phyloP scores from a whole-genome alignment of 1,140 invertebrate species.

The Drosophila sechellia region DNA sequence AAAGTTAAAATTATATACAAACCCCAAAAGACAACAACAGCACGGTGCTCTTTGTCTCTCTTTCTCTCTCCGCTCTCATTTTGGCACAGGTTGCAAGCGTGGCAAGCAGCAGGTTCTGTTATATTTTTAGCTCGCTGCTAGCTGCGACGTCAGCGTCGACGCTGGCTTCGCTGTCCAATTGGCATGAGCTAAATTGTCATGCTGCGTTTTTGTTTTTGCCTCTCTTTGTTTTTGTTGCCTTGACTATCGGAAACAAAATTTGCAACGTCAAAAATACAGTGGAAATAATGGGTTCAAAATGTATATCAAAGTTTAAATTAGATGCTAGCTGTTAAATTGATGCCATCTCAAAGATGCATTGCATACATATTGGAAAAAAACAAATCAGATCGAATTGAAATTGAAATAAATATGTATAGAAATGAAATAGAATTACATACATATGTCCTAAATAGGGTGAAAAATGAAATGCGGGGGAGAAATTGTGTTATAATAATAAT shows the following conservation, averaged over 20 bases:
- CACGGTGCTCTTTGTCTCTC: slow-evolving; percentile 3
- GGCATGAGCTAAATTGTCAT: slow-evolving; percentile 74
- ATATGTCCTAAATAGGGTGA: no score
- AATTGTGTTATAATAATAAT: no score
- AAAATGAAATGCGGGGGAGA: no score
- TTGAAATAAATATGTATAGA: no score
- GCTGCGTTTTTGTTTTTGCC: slow-evolving; percentile 39
- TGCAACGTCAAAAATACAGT: slow-evolving; percentile 18
- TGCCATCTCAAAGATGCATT: no score
- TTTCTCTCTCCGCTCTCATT: slow-evolving; percentile 15
- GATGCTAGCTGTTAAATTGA: no score
- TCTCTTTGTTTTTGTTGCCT: slow-evolving; percentile 42
- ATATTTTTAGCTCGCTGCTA: slow-evolving; percentile 69
- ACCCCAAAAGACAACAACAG: slow-evolving; percentile 8
- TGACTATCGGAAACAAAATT: slow-evolving; percentile 32
- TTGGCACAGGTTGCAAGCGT: slow-evolving; percentile 68
- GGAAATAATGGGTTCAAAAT: neutral
- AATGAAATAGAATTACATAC: no score
- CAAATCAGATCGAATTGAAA: no score
- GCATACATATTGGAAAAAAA: no score
- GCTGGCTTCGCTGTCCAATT: slow-evolving; percentile 49
- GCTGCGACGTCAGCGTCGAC: slow-evolving; percentile 12
- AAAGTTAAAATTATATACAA: slow-evolving; percentile 14
- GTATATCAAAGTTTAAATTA: no score
- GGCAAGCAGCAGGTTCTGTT: slow-evolving; percentile 73